phyloP scores from a whole-genome alignment of 2,888 invertebrate genomes.

The Stenolophus ochropezus region DNA sequence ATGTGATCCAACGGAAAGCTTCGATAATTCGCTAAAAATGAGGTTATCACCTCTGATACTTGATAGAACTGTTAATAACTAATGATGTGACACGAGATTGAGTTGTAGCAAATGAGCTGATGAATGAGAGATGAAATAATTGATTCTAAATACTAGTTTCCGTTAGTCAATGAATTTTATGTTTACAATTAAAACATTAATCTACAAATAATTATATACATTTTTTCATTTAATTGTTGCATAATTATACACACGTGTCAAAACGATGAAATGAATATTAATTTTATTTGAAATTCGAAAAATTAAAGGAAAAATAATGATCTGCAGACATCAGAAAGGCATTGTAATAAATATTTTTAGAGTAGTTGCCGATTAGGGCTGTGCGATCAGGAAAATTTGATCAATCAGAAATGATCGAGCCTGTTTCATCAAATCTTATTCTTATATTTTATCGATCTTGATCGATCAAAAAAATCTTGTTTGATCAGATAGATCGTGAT shows the following conservation, averaged over 20 bases:
- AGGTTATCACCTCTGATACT: constrained; percentile 1
- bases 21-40: constrained; percentile 18
- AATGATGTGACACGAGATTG: neutral
- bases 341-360: too few relatives aligned
- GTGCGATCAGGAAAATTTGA: too few relatives aligned
- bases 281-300: too few relatives aligned
- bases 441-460: too few relatives aligned
- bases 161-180: neutral
- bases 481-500: too few relatives aligned
- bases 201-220: neutral
- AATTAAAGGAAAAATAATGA: neutral
- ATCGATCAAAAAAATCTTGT: too few relatives aligned
- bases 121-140: constrained; percentile 3
- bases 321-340: too few relatives aligned
- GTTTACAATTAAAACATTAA: neutral
- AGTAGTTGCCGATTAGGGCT: too few relatives aligned
- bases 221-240: neutral
- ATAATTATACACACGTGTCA: neutral
- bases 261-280: neutral
- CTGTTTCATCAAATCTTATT: too few relatives aligned
- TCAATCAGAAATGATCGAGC: too few relatives aligned
- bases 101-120: neutral
- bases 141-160: neutral
- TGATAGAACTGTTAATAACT: neutral
- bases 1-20: constrained; percentile 3